phyloP scores from a whole-genome alignment of 2,797 vertebrate genomes.

The Syngnathus acus region DNA sequence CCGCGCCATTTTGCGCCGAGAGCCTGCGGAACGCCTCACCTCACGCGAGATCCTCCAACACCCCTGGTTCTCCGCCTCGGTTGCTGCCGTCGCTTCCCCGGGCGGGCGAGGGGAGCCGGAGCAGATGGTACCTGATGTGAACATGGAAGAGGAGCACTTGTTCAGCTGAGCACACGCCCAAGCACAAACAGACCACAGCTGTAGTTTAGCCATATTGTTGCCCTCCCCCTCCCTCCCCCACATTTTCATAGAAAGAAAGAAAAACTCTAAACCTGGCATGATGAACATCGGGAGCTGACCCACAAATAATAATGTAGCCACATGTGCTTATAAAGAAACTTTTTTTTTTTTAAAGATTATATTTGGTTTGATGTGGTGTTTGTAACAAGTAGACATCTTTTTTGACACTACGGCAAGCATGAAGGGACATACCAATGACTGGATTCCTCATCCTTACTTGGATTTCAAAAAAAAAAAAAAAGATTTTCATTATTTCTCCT shows the following conservation, averaged over 20 bases:
- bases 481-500: not conserved
- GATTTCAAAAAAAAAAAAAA: not conserved
- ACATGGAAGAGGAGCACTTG: conserved; percentile 96
- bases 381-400: conserved; percentile 57
- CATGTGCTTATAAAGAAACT: conserved; percentile 36
- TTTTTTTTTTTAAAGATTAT: conserved; percentile 10
- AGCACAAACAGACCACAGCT: conserved; percentile 58
- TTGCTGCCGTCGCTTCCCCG: conserved; percentile 77
- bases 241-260: conserved; percentile 72
- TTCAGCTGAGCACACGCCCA: conserved; percentile 83
- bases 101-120: conserved; percentile 81
- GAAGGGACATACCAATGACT: conserved; percentile 65
- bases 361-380: conserved; percentile 69
- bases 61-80: conserved; percentile 85
- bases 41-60: conserved; percentile 97
- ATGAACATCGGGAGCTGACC: conserved; percentile 46
- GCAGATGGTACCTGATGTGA: conserved; percentile 97
- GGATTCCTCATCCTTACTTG: not conserved
- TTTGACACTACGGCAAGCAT: conserved; percentile 72
- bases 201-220: conserved; percentile 70
- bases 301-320: conserved; percentile 54
- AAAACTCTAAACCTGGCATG: conserved; percentile 53
- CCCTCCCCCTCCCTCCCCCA: conserved; percentile 18
- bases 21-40: conserved; percentile 94
- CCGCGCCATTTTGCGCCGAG: conserved; percentile 92